Conservation (phyloP, 2,797 vertebrate genomes). For the Gobio occitaniae region DNA sequence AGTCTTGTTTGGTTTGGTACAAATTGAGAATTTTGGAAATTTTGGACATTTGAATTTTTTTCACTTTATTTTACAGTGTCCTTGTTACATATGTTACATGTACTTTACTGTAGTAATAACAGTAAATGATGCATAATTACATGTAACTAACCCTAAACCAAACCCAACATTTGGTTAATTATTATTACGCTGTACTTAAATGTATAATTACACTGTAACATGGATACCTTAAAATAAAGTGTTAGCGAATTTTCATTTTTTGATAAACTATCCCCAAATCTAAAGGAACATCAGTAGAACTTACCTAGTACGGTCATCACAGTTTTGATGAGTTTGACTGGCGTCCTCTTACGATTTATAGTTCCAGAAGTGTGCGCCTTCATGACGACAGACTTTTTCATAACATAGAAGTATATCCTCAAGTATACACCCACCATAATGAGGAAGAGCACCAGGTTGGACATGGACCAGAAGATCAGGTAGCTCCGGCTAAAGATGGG, state of each 20-base stretch:
- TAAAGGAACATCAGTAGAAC: constrained; percentile 55
- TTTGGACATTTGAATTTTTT: too few relatives aligned
- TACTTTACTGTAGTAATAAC: background rate
- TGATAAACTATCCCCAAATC: background rate
- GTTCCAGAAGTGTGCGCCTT: constrained; percentile 87
- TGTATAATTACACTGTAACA: background rate
- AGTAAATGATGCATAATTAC: background rate
- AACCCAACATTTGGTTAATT: background rate
- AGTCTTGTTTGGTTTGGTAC: background rate
- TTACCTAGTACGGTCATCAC: constrained; percentile 97
- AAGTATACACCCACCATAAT: constrained; percentile 93
- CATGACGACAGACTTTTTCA: constrained; percentile 88
- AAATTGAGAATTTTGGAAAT: background rate
- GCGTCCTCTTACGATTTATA: constrained; percentile 89
- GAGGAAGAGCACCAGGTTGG: constrained; percentile 90
- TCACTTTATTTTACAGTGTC: background rate
- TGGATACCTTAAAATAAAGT: background rate
- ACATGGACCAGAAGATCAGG: constrained; percentile 92
- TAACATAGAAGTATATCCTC: constrained; percentile 94
- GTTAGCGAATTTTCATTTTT: background rate
- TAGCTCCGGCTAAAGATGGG: constrained; percentile 97
- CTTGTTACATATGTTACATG: too few relatives aligned
- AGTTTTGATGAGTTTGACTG: constrained; percentile 97
- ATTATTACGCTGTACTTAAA: background rate
- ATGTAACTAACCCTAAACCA: background rate